Evolutionary conservation across 2,113 vertebrate species (phyloP), one percentile per base, ranked within the genome.

Genomic region (Dromiciops gliroides): DNA sequence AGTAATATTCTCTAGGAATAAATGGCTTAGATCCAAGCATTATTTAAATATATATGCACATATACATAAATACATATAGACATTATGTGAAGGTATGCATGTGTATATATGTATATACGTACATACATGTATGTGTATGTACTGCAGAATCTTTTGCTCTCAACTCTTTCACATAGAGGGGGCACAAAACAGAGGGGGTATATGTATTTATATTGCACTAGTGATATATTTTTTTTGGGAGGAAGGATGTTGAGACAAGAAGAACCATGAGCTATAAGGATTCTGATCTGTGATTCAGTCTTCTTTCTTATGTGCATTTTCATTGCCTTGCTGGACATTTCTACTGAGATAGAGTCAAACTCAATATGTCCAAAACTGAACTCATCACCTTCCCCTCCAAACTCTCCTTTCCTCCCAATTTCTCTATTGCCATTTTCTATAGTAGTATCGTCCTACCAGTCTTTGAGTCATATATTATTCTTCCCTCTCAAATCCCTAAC

Each of bases 11-110:
- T 96, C 96, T 60, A 94, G 95, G 95, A 96, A 95, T 94, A 96
- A 96, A 96, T 96, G 97, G 97, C 96, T 97, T 93, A 93, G 91
- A 96, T 97, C 96, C 97, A 96, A 96, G 94, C 52, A 93, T 75
- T 91, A 56, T 92, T 90, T 83, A 90, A 92, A 67, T 44, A 83
- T 44, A 22, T 44, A 83, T 83, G 37, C 67, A 83, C 44, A 8
- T 83, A 83, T 44, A 44, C n/a, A 44, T 83, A 83, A 83, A 83
- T 83, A 44, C 19, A 83, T n/a, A 83, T 44, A 19, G 22, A 4
- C 23, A 44, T 83, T 22, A 83, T 67, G 31, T 67, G n/a, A 23
- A 83, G n/a, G 44, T 83, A 83, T 44, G 23, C 31, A 37, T 67
- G n/a, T 67, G 14, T 44, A 8, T 23, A 44, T 44, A 83, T 44